Base-by-base conservation (phyloP, 2,888 invertebrate species). In the Drosophila monieri region DNA sequence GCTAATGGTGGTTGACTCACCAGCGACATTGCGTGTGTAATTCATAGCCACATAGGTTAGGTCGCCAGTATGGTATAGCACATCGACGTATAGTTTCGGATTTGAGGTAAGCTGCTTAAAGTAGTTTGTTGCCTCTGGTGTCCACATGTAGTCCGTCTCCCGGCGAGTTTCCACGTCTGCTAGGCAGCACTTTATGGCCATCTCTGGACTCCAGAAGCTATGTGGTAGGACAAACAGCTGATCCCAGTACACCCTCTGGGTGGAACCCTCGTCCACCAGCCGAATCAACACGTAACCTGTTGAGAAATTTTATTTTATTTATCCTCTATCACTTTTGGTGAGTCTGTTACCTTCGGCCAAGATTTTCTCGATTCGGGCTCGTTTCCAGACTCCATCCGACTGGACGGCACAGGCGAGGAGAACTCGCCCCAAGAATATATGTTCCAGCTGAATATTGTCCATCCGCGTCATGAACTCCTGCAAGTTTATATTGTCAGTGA, bases 191-290 rank as follows among this genome's bases (percentile, higher is more conserved):
- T 80, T 80, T n/a, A 90, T 77, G 10, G 89, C 76, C n/a, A 80
- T 60, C 61, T 90, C 90, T 2, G 65, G 60, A 0, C 10, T 8
- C 15, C 74, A 72, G 35, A 88, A 90, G 10, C 47, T 43, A 1
- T 73, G 46, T 0, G 92, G 89, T 1, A 96, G 89, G 10, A 92
- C 90, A 52, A 92, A 93, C 15, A 96, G 89, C 48, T 92, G 89
- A 1, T 91, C 84, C 44, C 91, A 81, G 0, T 91, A 88, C 0
- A 95, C 92, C 0, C 91, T 92, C 78, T 94, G 93, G 1, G 92
- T 91, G 37, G 90, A 90, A 0, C 94, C 96, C 71, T 93, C 93
- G 87, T 97, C 97, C 4, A 91, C 90, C 12, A 91, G 77, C 30
- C 83, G 90, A 15, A 91, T 83, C 0, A 64, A 15, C 9, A 89